A percentile compares a stretch with the other conserved stretches of the same genome.
phyloP scores from a whole-genome alignment of 2,113 vertebrate genomes.

The Protomyctophum bolini region DNA sequence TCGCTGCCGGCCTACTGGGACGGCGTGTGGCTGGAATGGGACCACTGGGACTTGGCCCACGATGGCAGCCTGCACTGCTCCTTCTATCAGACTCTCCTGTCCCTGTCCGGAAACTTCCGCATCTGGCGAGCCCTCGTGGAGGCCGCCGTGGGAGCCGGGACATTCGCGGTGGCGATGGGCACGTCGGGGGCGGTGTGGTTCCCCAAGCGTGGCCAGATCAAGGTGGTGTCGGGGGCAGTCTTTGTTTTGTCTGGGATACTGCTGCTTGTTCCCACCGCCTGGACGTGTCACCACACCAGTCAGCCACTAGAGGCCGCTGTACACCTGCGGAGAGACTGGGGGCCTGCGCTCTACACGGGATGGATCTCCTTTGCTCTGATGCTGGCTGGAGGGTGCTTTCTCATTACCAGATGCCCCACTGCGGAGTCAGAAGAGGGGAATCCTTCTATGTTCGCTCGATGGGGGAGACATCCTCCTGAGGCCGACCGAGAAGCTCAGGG shows the following conservation, averaged over 20 bases:
- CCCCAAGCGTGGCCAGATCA: slow-evolving; percentile 60
- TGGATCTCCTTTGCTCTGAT: slow-evolving; percentile 82
- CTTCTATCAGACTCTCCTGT: slow-evolving; percentile 86
- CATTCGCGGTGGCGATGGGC: slow-evolving; percentile 73
- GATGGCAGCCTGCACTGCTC: slow-evolving; percentile 89
- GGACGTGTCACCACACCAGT: slow-evolving; percentile 83
- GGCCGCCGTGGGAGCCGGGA: slow-evolving; percentile 70
- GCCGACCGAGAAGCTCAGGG: slow-evolving; percentile 38
- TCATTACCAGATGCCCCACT: slow-evolving; percentile 71
- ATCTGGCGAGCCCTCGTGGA: slow-evolving; percentile 85
- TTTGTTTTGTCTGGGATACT: slow-evolving; percentile 80
- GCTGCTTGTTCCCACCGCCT: slow-evolving; percentile 83
- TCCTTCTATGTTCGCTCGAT: not conserved
- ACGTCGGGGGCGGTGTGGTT: slow-evolving; percentile 79
- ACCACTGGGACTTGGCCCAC: slow-evolving; percentile 84
- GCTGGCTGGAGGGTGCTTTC: slow-evolving; percentile 71
- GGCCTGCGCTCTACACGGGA: slow-evolving; percentile 86
- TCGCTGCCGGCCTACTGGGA: slow-evolving; percentile 89
- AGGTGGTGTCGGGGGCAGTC: slow-evolving; percentile 74
- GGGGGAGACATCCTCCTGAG: not conserved
- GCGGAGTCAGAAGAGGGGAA: not conserved
- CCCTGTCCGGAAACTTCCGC: slow-evolving; percentile 82
- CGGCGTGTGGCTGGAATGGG: slow-evolving; percentile 91
- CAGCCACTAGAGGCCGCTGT: slow-evolving; percentile 80
- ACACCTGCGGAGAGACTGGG: slow-evolving; percentile 82